Evolutionary conservation across 2,113 vertebrate species (phyloP).

Genomic region (Forbesichthys papilliferus): DNA sequence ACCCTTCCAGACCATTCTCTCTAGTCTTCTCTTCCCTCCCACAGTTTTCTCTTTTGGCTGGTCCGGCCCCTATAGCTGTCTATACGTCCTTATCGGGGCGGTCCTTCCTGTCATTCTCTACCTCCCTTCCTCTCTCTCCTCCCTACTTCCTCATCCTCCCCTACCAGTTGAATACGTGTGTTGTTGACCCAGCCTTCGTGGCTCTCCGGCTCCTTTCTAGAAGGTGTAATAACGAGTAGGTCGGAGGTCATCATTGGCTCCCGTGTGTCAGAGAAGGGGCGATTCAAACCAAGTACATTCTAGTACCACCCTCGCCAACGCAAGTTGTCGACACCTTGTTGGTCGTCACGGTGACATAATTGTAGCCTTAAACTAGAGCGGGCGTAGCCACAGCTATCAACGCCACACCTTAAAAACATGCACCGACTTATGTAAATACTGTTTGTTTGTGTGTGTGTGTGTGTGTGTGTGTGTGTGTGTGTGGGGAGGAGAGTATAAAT

Average conservation of each 20-base stretch:
- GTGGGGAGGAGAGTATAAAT: neutral
- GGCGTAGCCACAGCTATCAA: constrained; percentile 39
- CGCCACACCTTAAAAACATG: constrained; percentile 1
- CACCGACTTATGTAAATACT: constrained; percentile 4
- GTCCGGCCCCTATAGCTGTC: no score
- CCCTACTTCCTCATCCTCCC: neutral
- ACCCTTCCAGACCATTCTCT: no score
- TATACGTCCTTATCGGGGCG: no score
- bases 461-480: neutral
- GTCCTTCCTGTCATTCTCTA: neutral
- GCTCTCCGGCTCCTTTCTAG: neutral
- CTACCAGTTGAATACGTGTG: constrained; percentile 1
- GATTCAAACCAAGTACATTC: neutral
- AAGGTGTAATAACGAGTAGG: no score
- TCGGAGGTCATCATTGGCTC: no score
- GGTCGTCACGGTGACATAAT: constrained; percentile 26
- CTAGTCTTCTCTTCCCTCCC: neutral
- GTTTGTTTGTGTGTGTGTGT: constrained; percentile 4
- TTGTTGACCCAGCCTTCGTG: constrained; percentile 1
- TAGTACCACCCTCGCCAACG: neutral
- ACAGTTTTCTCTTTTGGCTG: neutral
- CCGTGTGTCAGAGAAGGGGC: neutral
- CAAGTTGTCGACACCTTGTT: neutral
- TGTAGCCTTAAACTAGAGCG: constrained; percentile 16
- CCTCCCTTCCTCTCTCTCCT: constrained; percentile 8